Evolutionary conservation across 2,113 vertebrate species (phyloP), one percentile per base, ranked within the genome.

Genomic region (Brachyhypopomus gauderio): DNA sequence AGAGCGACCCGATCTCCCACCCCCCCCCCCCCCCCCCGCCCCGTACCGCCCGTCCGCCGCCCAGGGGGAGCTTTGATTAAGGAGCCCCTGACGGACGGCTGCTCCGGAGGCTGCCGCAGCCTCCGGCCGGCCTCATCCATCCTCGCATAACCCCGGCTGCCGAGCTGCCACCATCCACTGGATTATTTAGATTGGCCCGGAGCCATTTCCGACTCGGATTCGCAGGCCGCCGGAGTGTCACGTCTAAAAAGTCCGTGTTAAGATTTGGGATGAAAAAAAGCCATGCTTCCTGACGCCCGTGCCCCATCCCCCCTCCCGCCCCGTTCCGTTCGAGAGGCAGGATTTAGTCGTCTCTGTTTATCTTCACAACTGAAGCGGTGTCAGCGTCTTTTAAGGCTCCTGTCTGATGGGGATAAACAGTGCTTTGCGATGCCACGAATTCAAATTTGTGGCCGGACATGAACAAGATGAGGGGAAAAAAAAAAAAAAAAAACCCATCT

Each of bases 201-300:
- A 56, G 86, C 82, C 82, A 80, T 72, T 82, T 85, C 78, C 62
- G 69, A 79, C 79, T 87, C 82, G 17, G 76, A 82, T 80, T 85
- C 81, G 63, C 83, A 41, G 73, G 76, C 72, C 63, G 71, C 75
- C 84, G 81, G 73, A 87, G 84, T 84, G 86, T 87, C 75, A 88
- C 72, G 84, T 81, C 78, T 36, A 36, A 52, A 52, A 83, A 81
- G 87, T 88, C 72, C 75, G 56, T 73, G 20, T 75, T 90, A 67
- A 75, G 48, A 41, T 78, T 60, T 38, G 55, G 77, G 23, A 67
- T 55, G 56, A 60, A 70, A 25, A 34, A 80, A 16, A 5, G 38
- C 62, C 45, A 1, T 3, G 12, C 45, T 52, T 11, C 30, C 36
- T 22, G 41, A 27, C 3, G 34, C 30, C 84, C 22, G 5, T 30